Evolutionary conservation across 2,888 invertebrate genomes (phyloP), one percentile per base, ranked within the genome.

Genomic region (Subacronicta megacephala): DNA sequence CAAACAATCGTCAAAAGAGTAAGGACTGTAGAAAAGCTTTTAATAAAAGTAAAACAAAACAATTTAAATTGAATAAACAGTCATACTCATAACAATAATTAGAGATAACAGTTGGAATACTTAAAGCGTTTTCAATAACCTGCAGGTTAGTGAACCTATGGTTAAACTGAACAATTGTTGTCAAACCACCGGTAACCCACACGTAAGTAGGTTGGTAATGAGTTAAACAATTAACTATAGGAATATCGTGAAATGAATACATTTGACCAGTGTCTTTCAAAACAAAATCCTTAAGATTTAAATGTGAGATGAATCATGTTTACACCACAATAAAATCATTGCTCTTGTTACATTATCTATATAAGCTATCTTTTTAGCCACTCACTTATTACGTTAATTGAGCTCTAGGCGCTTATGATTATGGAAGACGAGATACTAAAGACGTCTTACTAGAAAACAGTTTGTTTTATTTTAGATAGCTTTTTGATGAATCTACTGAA

Each of bases 101-200:
- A 51, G 7, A 57, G 59, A 59, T 51, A 72, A 58, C 55, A 74
- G 56, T 64, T 35, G 59, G 42, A 68, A 59, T 53, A 68, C 54
- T 58, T 77, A 74, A 72, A 75, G 59, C 63, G 52, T 74, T 77
- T 74, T 69, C 66, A 54, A 78, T 77, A 77, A 72, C 60, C 37
- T 41, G 16, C 62, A 72, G 86, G 83, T 82, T 77, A 83, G 66
- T 79, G 83, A 86, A 80, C 86, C 77, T 62, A 53, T 72, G 52
- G 52, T 51, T 46, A 63, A 71, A 77, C 71, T 55, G 63, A 72
- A 71, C 76, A 77, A 73, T 72, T 80, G 81, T 82, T 77, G 78
- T 81, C 63, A 75, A 71, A 79, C 66, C 63, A 54, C 51, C 59
- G 57, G 61, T 60, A 67, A 73, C 67, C 65, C 59, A 70, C 64